Conservation (phyloP, 2,797 vertebrate species). For the Vultur gryphus region DNA sequence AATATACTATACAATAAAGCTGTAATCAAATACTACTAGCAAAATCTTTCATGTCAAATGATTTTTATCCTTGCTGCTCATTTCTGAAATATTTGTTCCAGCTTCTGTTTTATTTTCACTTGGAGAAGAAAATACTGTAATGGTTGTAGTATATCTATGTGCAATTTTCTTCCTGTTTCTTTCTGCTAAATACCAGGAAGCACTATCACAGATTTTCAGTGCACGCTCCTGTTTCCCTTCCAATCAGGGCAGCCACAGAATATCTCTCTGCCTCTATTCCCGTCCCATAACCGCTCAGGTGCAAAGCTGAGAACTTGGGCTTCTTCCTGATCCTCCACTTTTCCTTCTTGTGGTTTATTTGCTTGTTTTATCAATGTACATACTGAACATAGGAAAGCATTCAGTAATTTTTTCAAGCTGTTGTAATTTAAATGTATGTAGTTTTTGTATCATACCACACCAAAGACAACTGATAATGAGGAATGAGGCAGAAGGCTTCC, state of each 20-base stretch:
- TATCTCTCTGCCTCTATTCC: background rate
- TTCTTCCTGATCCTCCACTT: background rate
- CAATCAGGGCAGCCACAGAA: fast-evolving
- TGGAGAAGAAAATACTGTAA: background rate
- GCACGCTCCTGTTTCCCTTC: background rate
- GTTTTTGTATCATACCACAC: fast-evolving
- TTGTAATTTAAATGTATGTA: background rate
- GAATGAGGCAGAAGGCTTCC: background rate
- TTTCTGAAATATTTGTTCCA: background rate
- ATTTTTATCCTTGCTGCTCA: background rate
- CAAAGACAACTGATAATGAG: background rate
- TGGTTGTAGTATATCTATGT: too few relatives aligned
- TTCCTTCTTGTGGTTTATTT: background rate
- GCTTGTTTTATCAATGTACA: background rate
- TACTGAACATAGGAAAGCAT: background rate
- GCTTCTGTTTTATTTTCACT: background rate
- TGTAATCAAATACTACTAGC: background rate
- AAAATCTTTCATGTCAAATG: background rate
- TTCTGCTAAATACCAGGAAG: background rate
- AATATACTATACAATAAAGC: background rate
- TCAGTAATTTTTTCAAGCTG: background rate
- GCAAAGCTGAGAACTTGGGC: background rate
- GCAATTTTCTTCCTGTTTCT: background rate
- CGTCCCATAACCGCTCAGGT: background rate
- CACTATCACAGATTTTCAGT: background rate